Evolutionary conservation across 2,888 invertebrate species (phyloP).

Genomic region (Therioaphis trifolii): DNA sequence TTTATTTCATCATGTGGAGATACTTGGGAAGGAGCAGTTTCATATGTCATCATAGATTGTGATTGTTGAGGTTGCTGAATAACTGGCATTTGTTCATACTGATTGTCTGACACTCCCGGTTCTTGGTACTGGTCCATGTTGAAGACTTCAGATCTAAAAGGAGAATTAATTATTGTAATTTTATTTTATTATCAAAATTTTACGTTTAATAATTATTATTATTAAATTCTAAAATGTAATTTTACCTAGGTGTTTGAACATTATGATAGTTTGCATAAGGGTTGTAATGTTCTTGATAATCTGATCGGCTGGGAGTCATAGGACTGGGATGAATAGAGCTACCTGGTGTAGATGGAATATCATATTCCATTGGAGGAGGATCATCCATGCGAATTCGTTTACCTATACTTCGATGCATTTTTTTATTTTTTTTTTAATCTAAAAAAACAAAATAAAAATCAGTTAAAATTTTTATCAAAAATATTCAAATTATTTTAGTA

Average conservation of each 20-base stretch:
- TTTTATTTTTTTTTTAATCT: conserved; percentile 33
- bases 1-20: conserved; percentile 62
- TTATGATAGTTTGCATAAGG: conserved; percentile 70
- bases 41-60: conserved; percentile 51
- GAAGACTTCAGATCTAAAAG: conserved; percentile 65
- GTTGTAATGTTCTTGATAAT: conserved; percentile 69
- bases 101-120: conserved; percentile 47
- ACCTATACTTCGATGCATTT: conserved; percentile 81
- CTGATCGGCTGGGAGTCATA: conserved; percentile 71
- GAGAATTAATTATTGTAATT: background rate
- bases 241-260: conserved; percentile 68
- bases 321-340: conserved; percentile 70
- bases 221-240: conserved; percentile 68
- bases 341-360: conserved; percentile 69
- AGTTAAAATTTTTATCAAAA: background rate
- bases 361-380: conserved; percentile 85
- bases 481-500: background rate
- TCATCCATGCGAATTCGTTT: conserved; percentile 94
- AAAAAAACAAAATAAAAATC: conserved; percentile 26
- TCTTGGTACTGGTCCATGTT: conserved; percentile 63
- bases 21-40: conserved; percentile 44
- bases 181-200: conserved; percentile 7
- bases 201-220: conserved; percentile 64
- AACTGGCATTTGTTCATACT: conserved; percentile 62
- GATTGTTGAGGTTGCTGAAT: conserved; percentile 50